Evolutionary conservation across 2,797 vertebrate genomes (phyloP).

Genomic region (Thamnophis elegans): DNA sequence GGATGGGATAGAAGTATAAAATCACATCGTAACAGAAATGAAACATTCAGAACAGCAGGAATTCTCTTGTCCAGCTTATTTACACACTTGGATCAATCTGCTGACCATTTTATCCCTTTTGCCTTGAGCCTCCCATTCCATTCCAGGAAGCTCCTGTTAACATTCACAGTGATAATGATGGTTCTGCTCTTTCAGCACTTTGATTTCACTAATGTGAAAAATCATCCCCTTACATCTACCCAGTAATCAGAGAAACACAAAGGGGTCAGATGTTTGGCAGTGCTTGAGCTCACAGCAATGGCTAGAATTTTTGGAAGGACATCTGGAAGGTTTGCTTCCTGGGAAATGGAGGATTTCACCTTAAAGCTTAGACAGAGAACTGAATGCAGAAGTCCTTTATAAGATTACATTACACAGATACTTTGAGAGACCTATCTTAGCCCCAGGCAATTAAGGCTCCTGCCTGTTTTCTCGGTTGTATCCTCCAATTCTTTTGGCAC

Average conservation of each 20-base stretch:
- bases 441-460: slow-evolving; percentile 26
- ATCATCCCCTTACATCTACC: background rate
- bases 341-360: background rate
- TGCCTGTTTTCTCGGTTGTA: slow-evolving; percentile 70
- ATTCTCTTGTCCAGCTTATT: background rate
- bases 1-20: background rate
- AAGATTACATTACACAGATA: background rate
- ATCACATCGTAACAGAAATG: background rate
- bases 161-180: background rate
- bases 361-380: background rate
- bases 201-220: background rate
- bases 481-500: slow-evolving; percentile 38
- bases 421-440: background rate
- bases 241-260: background rate
- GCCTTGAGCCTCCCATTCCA: background rate
- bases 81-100: background rate
- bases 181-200: background rate
- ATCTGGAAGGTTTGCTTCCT: background rate
- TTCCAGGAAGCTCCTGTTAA: background rate
- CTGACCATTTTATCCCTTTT: background rate
- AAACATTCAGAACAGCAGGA: background rate
- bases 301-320: background rate
- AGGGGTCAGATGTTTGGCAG: background rate
- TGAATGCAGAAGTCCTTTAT: background rate
- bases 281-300: background rate